Conservation (phyloP, 1,140 invertebrate species). For the Drosophila orosa region DNA sequence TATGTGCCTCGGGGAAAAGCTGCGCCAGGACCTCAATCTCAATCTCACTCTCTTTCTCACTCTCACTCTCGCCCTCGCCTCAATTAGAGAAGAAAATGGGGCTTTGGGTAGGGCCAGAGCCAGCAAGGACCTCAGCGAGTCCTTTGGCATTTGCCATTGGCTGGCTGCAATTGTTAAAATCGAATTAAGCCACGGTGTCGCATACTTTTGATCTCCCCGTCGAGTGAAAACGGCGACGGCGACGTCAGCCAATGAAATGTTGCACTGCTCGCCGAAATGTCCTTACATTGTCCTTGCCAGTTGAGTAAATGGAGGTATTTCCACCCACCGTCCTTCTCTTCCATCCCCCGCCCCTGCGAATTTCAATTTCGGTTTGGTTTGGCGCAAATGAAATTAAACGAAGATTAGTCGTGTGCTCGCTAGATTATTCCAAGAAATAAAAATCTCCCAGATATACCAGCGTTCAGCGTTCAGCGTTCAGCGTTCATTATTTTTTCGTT, state of each 20-base stretch:
- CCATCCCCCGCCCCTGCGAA: constrained; percentile 6
- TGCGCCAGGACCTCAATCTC: constrained; percentile 31
- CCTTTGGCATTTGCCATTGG: constrained; percentile 69
- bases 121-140: constrained; percentile 19
- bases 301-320: constrained; percentile 46
- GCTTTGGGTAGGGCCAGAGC: constrained; percentile 3
- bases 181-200: constrained; percentile 82
- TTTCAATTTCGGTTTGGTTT: constrained; percentile 72
- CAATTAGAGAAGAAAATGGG: constrained; percentile 58
- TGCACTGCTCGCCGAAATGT: constrained; percentile 67
- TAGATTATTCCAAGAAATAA: constrained; percentile 82
- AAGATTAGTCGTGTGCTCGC: constrained; percentile 81
- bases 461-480: constrained; percentile 1
- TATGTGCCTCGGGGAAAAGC: constrained; percentile 63
- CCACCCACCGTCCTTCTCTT: constrained; percentile 5
- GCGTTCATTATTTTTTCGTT: constrained; percentile 80
- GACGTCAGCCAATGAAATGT: constrained; percentile 78
- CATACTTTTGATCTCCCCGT: constrained; percentile 81
- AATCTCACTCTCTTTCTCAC: background rate
- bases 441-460: constrained; percentile 54
- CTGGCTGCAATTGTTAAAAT: constrained; percentile 81
- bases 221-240: constrained; percentile 38
- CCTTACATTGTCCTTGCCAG: constrained; percentile 78
- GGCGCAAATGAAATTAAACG: constrained; percentile 82
- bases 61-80: constrained; percentile 46